Base-by-base conservation (phyloP, 2,797 vertebrate genomes). In the Tadarida brasiliensis region DNA sequence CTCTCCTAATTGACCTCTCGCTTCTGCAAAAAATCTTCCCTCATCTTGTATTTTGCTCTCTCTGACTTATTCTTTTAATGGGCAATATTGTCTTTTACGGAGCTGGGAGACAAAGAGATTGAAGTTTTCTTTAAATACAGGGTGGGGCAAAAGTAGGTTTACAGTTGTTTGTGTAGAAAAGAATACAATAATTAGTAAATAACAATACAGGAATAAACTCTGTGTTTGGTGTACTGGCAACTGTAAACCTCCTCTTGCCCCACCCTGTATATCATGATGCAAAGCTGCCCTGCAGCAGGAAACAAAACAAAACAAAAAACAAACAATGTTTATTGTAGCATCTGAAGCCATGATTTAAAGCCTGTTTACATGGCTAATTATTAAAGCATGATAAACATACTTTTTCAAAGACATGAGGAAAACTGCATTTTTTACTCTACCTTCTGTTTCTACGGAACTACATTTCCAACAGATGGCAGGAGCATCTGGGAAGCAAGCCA, bases 381-480 rank as follows among this genome's bases (percentile, higher is more conserved):
- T 94, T 96, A 96, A 94, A 96, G 88, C 59, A 82, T 73, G 49
- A 90, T 94, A 90, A 96, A 74, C 56, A 90, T 20, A 74, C 39
- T 95, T 96, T 95, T 90, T 47, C 82, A 94, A 87, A 97, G 83
- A 97, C 6, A 95, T 24, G 76, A 83, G 83, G 87, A 85, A 15
- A 47, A 93, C 51, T 80, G 9, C 56, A 26, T 92, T 93, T 98
- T 97, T 95, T 78, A 92, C 67, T 89, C 59, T 94, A 87, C 76
- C 80, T 98, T 82, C 87, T 91, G 70, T 94, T 98, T 96, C 90
- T 73, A 5, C 57, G 56, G 77, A 82, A 68, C 90, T 97, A n/a
- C 49, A 74, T 97, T 98, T 97, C 94, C 94, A 93, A 96, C 96
- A 98, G 97, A 98, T 94, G 97, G 96, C 67, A 87, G 51, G 97